Base-by-base conservation (phyloP, 2,888 invertebrate genomes). In the Tenthredo livida region DNA sequence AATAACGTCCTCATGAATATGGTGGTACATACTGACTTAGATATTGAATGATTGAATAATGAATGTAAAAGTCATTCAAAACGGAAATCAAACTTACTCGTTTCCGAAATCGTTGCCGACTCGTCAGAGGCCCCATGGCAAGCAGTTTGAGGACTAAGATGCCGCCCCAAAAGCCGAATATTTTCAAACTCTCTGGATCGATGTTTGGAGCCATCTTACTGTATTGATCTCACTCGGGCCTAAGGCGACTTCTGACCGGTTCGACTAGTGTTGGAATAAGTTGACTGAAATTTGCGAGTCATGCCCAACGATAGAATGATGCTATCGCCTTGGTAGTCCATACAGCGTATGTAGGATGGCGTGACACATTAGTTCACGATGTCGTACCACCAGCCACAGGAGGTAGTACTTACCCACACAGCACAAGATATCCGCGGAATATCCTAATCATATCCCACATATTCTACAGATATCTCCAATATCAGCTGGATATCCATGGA, bases 141-240 rank as follows among this genome's bases (percentile, higher is more conserved):
- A 92, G 4, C 5, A 91, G 15, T 87, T 92, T 92, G 3, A 92
- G 47, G 12, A 88, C 88, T 25, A 92, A 84, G 4, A 91, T 21
- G 29, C 89, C 84, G 33, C 90, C 85, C 91, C 92, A 92, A 86
- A 91, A 92, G 7, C 88, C 89, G 67, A 90, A 92, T 21, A 89
- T 61, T 84, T 86, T 89, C 15, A 90, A 73, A 10, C 89, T 84
- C 85, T 89, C 89, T 29, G 86, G 72, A 47, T 83, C 33, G 10
- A 83, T 83, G 21, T 40, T 37, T 6, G 40, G 25, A 61, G 80
- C 33, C 80, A 80, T 80, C 33, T 58, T 80, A 29, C 61, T 65
- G 10, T 1, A 9, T 54, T 21, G 10, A 43, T 40, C 5, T 72
- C 72, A 72, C 72, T 40, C 21, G 10, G 15, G 43, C 10, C n/a